A percentile compares a stretch with the other conserved stretches of the same genome.
These are phyloP conservation scores for Paralvinella palmiformis DNA, from an alignment of 1,140 invertebrate genomes.

Conservation along the genomic window DNA sequence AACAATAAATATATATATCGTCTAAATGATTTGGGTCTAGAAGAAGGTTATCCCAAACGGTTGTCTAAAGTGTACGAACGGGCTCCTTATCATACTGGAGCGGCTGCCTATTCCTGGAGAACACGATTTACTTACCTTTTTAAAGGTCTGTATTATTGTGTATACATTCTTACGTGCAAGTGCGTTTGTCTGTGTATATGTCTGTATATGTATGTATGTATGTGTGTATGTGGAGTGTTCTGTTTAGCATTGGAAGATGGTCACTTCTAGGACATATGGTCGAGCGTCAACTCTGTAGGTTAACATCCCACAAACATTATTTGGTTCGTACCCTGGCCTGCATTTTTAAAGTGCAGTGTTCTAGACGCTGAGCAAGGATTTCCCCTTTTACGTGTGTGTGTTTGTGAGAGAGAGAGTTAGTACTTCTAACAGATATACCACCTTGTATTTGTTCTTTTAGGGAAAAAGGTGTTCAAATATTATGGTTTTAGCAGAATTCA, in stretches of 20 bases:
- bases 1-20: conserved; percentile 9
- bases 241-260: neutral
- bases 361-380: too few species aligned
- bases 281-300: too few species aligned
- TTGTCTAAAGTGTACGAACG: conserved; percentile 7
- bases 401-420: too few species aligned
- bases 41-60: conserved; percentile 8
- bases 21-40: conserved; percentile 10
- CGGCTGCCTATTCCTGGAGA: conserved; percentile 15
- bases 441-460: neutral
- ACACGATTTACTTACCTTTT: conserved; percentile 19
- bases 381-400: too few species aligned
- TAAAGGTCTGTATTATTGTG: conserved; percentile 12
- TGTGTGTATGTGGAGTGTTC: too few species aligned
- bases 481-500: conserved; percentile 8
- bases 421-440: too few species aligned
- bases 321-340: too few species aligned
- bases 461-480: conserved; percentile 7
- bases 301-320: too few species aligned
- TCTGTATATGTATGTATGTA: neutral
- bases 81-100: conserved; percentile 2
- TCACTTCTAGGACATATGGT: too few species aligned
- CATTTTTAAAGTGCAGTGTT: too few species aligned
- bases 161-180: neutral
- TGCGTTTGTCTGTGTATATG: neutral